Base-by-base conservation (phyloP, 2,113 vertebrate species). In the Oceanites oceanicus region DNA sequence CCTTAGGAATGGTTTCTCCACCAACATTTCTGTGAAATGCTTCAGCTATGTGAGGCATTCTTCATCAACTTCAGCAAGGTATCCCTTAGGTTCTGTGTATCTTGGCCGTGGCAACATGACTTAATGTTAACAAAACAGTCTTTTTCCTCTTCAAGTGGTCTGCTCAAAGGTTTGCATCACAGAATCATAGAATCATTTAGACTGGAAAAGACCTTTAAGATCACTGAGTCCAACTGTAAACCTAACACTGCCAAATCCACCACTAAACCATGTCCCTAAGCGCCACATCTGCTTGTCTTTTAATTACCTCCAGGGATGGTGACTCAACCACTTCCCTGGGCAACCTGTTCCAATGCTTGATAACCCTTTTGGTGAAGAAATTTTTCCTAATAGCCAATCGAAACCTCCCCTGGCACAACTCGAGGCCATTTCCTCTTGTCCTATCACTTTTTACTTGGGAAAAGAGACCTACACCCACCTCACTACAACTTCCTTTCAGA, bases 401-500 rank as follows among this genome's bases (percentile, higher is more conserved):
- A 34, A 75, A 10, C 32, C 27, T 79, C 11, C 15, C 11, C 6
- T 59, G 40, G 20, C 4, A 14, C 26, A 84, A 65, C 15, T 34
- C 53, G 8, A 62, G 61, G 40, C 34, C 6, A 0, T 56, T 94
- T 80, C 21, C 53, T 84, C 32, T 15, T 13, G 6, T 36, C 8
- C 49, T 53, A 1, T 61, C 5, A 2, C 36, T 79, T 89, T 6
- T 17, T 61, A 26, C 23, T 26, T 26, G 7, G 36, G 40, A 50
- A 19, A 82, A 55, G 30, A 91, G 17, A 55, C 3, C 0, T 0
- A 8, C 3, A 3, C 12, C 25, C 9, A 2, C 67, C 53, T 85
- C 1, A 0, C 3, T 22, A 59, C 27, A 67, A 5, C 9, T 27
- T 89, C 13, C 9, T 63, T 52, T 71, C 13, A 62, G 34, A 23